Base-by-base conservation (phyloP, 2,888 invertebrate species). In the Spisula solida region DNA sequence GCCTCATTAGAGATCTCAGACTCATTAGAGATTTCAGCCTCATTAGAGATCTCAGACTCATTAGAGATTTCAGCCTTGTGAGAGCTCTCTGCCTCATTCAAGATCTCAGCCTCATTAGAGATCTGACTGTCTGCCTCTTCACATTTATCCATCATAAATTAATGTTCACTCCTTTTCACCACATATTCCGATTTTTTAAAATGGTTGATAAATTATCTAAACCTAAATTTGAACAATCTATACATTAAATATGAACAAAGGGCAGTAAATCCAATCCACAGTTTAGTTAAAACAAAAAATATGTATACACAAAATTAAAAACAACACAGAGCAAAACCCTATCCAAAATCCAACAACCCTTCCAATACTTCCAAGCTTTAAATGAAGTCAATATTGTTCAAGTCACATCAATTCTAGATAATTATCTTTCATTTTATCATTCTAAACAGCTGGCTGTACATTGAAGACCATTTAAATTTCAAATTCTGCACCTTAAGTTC, bases 391-490 rank as follows among this genome's bases (percentile, higher is more conserved):
- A 66, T 66, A 1, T 14, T 14, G 31, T 34, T 31, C 31, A 29
- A 75, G 16, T 25, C 18, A 25, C 18, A 75, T 66, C 60, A 66
- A 25, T 66, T 66, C 10, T 20, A 66, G 25, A 25, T 66, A 66
- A 66, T 66, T 66, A 25, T 25, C 60, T n/a, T 66, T 66, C 8
- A 66, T 66, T 66, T 10, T 66, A 66, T 25, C 60, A 25, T 66
- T 25, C 12, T 5, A 66, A 66, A 66, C 60, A 66, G 34, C 34
- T 75, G 75, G 34, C 4, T 34, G 12, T 31, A 31, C 34, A 31
- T 31, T 34, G 18, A 75, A 34, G 31, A 34, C 60, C 18, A 82
- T 82, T 82, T 70, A 70, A 83, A 83, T 51, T 48, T 75, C 75
- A 75, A 75, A 56, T 34, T 16, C 70, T 75, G 75, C 31, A 31